Evolutionary conservation across 1,140 invertebrate genomes (phyloP).

Genomic region (Tenebrio molitor): DNA sequence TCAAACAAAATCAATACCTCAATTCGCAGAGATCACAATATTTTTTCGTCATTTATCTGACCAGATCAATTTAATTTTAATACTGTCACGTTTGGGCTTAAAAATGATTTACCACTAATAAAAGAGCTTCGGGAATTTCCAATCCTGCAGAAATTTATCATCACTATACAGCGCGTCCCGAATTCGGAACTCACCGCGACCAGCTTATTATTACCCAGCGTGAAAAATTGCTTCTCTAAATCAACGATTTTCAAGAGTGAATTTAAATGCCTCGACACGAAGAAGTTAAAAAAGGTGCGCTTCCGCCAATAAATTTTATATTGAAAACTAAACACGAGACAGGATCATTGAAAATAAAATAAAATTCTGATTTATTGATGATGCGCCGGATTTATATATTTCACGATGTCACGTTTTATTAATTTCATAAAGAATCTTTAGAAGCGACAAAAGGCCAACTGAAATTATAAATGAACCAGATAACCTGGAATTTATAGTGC

Average conservation of each 20-base stretch:
- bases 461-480: constrained; percentile 1
- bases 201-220: not conserved
- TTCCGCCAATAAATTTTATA: not conserved
- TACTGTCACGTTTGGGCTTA: constrained; percentile 35
- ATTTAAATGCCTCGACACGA: not conserved
- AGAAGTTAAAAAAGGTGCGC: not conserved
- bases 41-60: constrained; percentile 23
- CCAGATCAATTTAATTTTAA: constrained; percentile 35
- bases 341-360: not conserved
- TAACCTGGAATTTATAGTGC: not conserved
- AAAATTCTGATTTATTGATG: not conserved
- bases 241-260: not conserved
- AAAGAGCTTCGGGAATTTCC: constrained; percentile 16
- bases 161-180: constrained; percentile 1
- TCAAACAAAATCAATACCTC: constrained; percentile 13
- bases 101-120: constrained; percentile 37
- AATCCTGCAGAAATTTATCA: constrained; percentile 11
- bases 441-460: not conserved
- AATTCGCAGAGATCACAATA: constrained; percentile 30
- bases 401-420: not conserved
- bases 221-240: constrained; percentile 1
- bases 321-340: not conserved
- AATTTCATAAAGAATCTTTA: not conserved
- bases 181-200: not conserved
- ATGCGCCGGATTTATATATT: not conserved